Base-by-base conservation (phyloP, 2,797 vertebrate genomes). In the Buphagus erythrorhynchus region DNA sequence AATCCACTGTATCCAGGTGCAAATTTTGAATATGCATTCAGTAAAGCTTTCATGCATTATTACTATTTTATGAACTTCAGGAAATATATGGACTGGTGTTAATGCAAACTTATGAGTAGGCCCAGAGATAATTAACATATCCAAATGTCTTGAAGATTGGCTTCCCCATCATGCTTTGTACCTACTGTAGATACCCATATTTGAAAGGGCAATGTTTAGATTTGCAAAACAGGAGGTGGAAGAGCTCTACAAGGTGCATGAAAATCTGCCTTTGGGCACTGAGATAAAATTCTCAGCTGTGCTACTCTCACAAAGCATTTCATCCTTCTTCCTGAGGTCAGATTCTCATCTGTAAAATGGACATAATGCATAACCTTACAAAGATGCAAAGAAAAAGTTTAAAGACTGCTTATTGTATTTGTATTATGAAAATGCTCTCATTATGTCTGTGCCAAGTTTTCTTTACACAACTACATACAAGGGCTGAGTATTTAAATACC, bases 1-100 rank as follows among this genome's bases (percentile, higher is more conserved):
- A 96, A 92, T 40, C 88, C 94, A 59, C 26, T 10, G n/a, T 31
- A 57, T 89, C 93, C 95, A 96, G 93, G 93, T 94, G 95, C 90
- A 96, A 94, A 86, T 80, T 96, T 91, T 76, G 77, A 93, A 61
- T 67, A 67, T 82, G 43, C 45, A 35, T 95, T 85, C 86, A 52
- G 61, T 61, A 74, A 92, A 90, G 35, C 40, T 67, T 89, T 45
- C 25, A 7, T 54, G 67, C 62, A 54, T 86, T 94, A 67, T 73
- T 58, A 46, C 14, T 80, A 0, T 45, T 85, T 93, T 71, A 69
- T 76, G 74, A 69, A 82, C 86, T 87, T 26, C 28, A 35, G 63
- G 48, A 96, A 92, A 58, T 82, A 71, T 1, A 63, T 12, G 48
- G 36, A 46, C 74, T 84, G 35, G 14, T 80, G 74, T 63, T 85